Percentiles rank a stretch among this genome's conserved stretches.
Conservation (phyloP, 2,797 vertebrate species). For the Hippopotamyrus pictus region DNA sequence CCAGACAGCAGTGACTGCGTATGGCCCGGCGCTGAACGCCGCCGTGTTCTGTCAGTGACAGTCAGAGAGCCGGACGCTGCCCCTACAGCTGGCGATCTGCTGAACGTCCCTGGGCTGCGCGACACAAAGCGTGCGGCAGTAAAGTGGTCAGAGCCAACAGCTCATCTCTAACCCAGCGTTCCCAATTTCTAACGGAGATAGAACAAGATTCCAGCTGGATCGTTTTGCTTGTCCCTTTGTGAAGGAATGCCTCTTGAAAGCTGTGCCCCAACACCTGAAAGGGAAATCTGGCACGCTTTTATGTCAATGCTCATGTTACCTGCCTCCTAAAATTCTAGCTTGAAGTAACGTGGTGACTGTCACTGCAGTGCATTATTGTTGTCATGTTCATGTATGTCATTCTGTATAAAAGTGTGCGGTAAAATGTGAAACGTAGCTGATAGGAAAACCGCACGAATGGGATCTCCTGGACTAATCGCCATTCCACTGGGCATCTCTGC, state of each 20-base stretch:
- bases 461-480: constrained; percentile 24
- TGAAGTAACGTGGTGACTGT: not conserved
- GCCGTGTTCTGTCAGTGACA: not conserved
- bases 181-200: not conserved
- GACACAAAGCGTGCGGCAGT: not conserved
- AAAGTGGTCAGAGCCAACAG: not conserved
- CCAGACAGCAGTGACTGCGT: not conserved
- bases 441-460: not conserved
- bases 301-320: not conserved
- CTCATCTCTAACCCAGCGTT: not conserved
- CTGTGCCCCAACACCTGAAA: not conserved
- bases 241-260: not conserved
- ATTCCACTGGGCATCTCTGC: constrained; percentile 10
- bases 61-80: not conserved
- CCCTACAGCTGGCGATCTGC: not conserved
- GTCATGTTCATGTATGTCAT: not conserved
- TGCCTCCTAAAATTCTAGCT: not conserved
- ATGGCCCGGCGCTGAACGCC: not conserved
- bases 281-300: not conserved
- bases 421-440: not conserved
- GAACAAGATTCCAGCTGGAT: not conserved
- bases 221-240: not conserved
- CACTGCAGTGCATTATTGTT: not conserved
- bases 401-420: not conserved
- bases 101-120: not conserved